These are phyloP conservation scores for Camponotus fellah DNA, from an alignment of 2,888 invertebrate genomes.

Conservation along the genomic window DNA sequence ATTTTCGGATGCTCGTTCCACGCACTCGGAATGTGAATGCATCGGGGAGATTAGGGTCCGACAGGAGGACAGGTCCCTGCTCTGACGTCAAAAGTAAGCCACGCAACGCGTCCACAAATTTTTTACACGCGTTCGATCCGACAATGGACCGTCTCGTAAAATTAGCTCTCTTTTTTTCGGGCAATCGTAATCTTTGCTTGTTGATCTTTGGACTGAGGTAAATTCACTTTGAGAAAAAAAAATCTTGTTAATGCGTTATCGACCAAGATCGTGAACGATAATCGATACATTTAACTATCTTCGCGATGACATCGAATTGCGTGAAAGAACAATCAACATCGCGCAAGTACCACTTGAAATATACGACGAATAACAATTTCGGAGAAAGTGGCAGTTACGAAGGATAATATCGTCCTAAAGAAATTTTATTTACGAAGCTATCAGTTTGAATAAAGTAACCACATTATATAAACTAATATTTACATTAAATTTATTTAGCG, in stretches of 20 bases:
- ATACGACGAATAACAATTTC: conserved; percentile 45
- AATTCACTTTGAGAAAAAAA: background rate
- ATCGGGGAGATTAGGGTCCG: conserved; percentile 26
- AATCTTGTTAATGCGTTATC: background rate
- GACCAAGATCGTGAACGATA: conserved; percentile 21
- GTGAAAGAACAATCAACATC: conserved; percentile 40
- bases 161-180: background rate
- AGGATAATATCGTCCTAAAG: background rate
- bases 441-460: background rate
- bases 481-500: background rate
- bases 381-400: conserved; percentile 26
- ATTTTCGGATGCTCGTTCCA: conserved; percentile 64
- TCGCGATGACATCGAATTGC: conserved; percentile 27
- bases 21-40: conserved; percentile 59
- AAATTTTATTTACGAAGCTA: conserved; percentile 38
- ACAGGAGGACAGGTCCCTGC: background rate
- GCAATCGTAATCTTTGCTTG: conserved; percentile 5
- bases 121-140: background rate
- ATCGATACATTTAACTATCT: background rate
- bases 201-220: background rate
- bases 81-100: conserved; percentile 27
- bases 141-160: conserved; percentile 6
- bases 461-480: conserved; percentile 10
- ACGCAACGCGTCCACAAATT: background rate
- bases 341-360: conserved; percentile 35